Base-by-base conservation (phyloP, 2,797 vertebrate genomes). In the Pogoniulus pusillus region DNA sequence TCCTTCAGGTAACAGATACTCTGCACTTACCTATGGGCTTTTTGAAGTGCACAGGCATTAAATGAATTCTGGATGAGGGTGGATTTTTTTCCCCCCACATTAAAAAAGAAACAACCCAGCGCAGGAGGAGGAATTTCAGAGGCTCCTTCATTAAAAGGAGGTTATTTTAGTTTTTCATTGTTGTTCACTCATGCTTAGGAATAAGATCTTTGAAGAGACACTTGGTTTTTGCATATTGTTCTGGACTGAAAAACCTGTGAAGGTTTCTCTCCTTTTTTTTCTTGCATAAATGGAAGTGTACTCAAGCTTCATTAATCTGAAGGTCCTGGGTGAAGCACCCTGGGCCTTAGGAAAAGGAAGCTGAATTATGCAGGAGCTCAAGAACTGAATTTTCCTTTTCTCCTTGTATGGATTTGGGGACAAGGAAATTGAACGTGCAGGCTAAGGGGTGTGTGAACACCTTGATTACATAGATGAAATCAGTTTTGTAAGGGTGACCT, bases 341-440 rank as follows among this genome's bases (percentile, higher is more conserved):
- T 34, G 32, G 91, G 62, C 49, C 81, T 93, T 85, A 24, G 53
- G 57, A 80, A 93, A 87, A 80, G 62, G 75, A 90, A 82, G 18
- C 16, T 86, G 69, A 63, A 84, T 90, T 88, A n/a, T 22, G 30
- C 54, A 90, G 72, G 64, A 74, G 59, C 70, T 62, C 5, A 69
- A 49, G 49, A 87, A 60, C 49, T 45, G 63, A 81, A 68, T n/a
- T 83, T 91, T 83, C 29, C 59, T 81, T 83, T 89, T 89, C 60
- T 87, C 90, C 57, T 51, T 2, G 0, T 49, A 79, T 34, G 43
- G 12, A 7, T 84, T 60, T 76, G 17, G 20, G 64, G 59, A 76
- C 54, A 76, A 17, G 64, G 23, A 81, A 68, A 75, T 69, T 51
- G 24, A 35, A 43, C 26, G 30, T 69, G 63, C 34, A 63, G 63